Evolutionary conservation across 2,113 vertebrate genomes (phyloP).

Genomic region (Heloderma charlesbogerti): DNA sequence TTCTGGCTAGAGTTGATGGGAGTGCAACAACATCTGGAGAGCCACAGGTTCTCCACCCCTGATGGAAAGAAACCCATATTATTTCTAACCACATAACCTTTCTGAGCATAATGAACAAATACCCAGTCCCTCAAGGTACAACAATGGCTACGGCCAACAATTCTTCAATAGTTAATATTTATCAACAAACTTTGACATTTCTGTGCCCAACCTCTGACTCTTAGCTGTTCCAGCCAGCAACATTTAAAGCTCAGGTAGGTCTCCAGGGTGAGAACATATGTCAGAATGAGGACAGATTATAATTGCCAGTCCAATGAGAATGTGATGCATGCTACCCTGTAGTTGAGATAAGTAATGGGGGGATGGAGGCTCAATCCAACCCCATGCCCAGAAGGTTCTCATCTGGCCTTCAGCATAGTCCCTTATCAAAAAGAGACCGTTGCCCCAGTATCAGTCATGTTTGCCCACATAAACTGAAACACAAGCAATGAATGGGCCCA

Average conservation of each 20-base stretch:
- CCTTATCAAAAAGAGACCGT: too few relatives aligned
- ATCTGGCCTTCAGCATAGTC: neutral
- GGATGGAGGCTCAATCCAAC: neutral
- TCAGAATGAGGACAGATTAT: too few relatives aligned
- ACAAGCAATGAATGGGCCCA: neutral
- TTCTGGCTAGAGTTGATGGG: too few relatives aligned
- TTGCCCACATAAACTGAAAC: neutral
- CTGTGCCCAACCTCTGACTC: neutral
- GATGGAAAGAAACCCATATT: too few relatives aligned
- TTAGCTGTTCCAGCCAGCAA: neutral
- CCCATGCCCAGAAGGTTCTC: neutral
- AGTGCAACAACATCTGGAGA: too few relatives aligned
- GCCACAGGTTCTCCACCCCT: too few relatives aligned
- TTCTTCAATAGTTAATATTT: neutral
- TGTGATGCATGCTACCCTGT: neutral
- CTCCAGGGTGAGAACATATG: neutral
- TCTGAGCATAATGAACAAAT: neutral
- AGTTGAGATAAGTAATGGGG: neutral
- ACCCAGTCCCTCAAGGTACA: neutral
- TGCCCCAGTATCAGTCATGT: neutral
- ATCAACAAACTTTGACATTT: neutral
- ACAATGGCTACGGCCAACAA: neutral
- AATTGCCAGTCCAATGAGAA: neutral
- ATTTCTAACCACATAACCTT: too few relatives aligned
- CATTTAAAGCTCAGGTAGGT: neutral